Percentiles rank a stretch among this genome's conserved stretches.
phyloP scores from a whole-genome alignment of 1,140 invertebrate genomes.

The Orussus abietinus region DNA sequence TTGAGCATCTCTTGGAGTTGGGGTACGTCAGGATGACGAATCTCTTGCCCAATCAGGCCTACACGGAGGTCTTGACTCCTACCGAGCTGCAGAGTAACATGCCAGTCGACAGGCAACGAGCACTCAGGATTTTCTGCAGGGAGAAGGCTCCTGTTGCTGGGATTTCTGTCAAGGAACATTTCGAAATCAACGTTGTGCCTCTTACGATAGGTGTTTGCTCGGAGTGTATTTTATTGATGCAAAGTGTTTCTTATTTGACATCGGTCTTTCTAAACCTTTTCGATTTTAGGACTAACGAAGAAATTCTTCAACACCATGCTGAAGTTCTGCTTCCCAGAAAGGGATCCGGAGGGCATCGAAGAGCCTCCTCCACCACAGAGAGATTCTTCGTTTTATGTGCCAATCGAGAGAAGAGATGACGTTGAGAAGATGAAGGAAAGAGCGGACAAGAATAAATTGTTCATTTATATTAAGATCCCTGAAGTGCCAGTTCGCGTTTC shows the following conservation, averaged over 20 bases:
- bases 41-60: slow-evolving; percentile 89
- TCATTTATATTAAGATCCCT: slow-evolving; percentile 97
- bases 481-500: slow-evolving; percentile 94
- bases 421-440: slow-evolving; percentile 99
- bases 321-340: slow-evolving; percentile 97
- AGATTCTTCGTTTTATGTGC: slow-evolving; percentile 86
- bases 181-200: slow-evolving; percentile 94
- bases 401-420: slow-evolving; percentile 82
- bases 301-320: slow-evolving; percentile 98
- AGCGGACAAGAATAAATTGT: slow-evolving; percentile 97
- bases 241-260: slow-evolving; percentile 9
- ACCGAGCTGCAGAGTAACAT: slow-evolving; percentile 85
- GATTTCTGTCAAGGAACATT: slow-evolving; percentile 97
- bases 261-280: slow-evolving; percentile 9
- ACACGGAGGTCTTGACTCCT: slow-evolving; percentile 87
- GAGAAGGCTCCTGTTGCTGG: slow-evolving; percentile 92
- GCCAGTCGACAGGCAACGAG: slow-evolving; percentile 77
- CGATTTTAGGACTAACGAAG: slow-evolving; percentile 77
- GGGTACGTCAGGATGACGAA: slow-evolving; percentile 95
- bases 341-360: slow-evolving; percentile 80
- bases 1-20: slow-evolving; percentile 95
- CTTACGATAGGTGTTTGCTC: slow-evolving; percentile 75
- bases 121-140: slow-evolving; percentile 82
- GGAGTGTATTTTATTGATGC: neutral
- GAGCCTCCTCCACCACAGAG: slow-evolving; percentile 60